These are phyloP conservation scores for Gymnocheta viridis DNA, from an alignment of 2,888 invertebrate genomes.

Conservation along the genomic window DNA sequence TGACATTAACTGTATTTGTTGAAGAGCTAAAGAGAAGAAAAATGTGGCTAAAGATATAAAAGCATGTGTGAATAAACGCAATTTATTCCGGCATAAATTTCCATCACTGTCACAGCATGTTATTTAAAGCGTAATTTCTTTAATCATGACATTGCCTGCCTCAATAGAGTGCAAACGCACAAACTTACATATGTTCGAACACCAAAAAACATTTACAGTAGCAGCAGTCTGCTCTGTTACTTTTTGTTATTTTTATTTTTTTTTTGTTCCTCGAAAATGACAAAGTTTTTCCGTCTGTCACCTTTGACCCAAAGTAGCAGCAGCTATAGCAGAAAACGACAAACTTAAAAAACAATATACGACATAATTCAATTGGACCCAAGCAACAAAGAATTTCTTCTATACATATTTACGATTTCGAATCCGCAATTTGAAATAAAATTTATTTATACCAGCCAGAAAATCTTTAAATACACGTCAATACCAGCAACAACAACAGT, in stretches of 20 bases:
- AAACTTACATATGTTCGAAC: background rate
- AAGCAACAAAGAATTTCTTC: conserved; percentile 77
- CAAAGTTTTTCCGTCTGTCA: conserved; percentile 80
- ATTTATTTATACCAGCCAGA: conserved; percentile 58
- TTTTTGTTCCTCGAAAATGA: conserved; percentile 75
- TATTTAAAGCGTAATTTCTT: conserved; percentile 70
- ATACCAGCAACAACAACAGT: background rate
- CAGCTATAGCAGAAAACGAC: conserved; percentile 69
- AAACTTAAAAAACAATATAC: conserved; percentile 61
- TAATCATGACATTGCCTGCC: conserved; percentile 69
- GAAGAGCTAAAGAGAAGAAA: background rate
- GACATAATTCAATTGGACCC: conserved; percentile 81
- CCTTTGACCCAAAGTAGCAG: conserved; percentile 78
- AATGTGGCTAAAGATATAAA: conserved; percentile 1
- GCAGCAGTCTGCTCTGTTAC: conserved; percentile 43
- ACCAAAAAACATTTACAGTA: conserved; percentile 40
- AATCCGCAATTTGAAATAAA: conserved; percentile 58
- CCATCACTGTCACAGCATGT: conserved; percentile 65
- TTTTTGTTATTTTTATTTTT: conserved; percentile 33
- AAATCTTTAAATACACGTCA: conserved; percentile 57
- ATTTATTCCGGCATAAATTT: conserved; percentile 69
- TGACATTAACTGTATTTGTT: background rate
- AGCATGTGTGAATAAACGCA: conserved; percentile 57
- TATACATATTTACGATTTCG: conserved; percentile 47
- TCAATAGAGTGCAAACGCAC: conserved; percentile 43